Evolutionary conservation across 2,797 vertebrate genomes (phyloP), one percentile per base, ranked within the genome.

Genomic region (Sebastes reedi): DNA sequence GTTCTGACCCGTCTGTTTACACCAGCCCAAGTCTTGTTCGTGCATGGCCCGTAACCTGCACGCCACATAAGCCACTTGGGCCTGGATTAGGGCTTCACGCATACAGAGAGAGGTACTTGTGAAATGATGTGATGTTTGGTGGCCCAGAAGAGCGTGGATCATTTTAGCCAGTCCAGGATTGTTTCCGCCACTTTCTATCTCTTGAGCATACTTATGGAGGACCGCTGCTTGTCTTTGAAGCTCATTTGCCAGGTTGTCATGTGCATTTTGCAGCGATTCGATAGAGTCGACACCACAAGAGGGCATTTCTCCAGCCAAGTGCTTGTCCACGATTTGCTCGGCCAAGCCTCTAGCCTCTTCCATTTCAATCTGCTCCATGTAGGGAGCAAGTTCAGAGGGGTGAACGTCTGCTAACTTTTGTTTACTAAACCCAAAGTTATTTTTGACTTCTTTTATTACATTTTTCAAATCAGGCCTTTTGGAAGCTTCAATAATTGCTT

Each of bases 31-130:
- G 80, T 98, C 97, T 67, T 93, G 96, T 29, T 97, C 94, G 1
- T 97, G 97, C 81, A 96, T 94, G 32, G 96, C 93, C 9, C 94
- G 95, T 56, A 98, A 94, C 87, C 94, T 96, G 91, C 97, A 99
- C 6, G 97, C 96, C 0, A 97, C 93, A 0, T 98, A 99, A 16
- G 97, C 97, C 72, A 99, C 96, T 80, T 99, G 98, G 42, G 97
- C 96, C 91, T 99, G 98, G 70, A 97, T 94, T 1, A 99, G 94
- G 1, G 97, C 98, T 59, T 99, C 97, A 0, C 96, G 97, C 89
- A 99, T 96, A 67, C 97, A 95, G 67, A 97, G 70, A 2, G 96
- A 96, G 54, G 95, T 96, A 10, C 92, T 93, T 14, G 93, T 91
- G 4, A 96, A 88, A 64, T 91, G 85, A 75, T 85, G 92, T 81